These are phyloP conservation scores for Fratercula arctica DNA, from an alignment of 2,797 vertebrate species.

Conservation along the genomic window DNA sequence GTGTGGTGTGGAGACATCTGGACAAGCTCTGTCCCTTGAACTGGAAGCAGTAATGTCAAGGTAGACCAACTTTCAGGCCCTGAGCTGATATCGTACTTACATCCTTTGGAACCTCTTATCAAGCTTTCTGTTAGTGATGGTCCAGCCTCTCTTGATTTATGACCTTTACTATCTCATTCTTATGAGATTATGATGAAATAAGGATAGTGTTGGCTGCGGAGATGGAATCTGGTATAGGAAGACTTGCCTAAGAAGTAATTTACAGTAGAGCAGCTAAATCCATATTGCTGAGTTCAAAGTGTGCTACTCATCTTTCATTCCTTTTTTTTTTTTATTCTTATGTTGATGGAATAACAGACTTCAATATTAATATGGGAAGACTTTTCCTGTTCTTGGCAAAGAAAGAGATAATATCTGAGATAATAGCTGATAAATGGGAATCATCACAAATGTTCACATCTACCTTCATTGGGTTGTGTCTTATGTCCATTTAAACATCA, in stretches of 20 bases:
- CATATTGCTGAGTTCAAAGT: neutral
- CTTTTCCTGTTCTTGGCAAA: neutral
- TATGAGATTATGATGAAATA: neutral
- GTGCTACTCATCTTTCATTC: neutral
- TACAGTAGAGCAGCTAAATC: neutral
- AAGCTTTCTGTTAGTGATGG: neutral
- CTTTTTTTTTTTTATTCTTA: neutral
- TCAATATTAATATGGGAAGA: neutral
- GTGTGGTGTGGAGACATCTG: rapidly evolving
- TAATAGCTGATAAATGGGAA: neutral
- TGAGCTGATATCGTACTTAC: neutral
- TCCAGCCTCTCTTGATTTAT: neutral
- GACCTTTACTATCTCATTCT: neutral
- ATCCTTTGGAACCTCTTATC: neutral
- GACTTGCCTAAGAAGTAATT: neutral
- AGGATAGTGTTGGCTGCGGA: neutral
- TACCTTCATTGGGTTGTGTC: neutral
- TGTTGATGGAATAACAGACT: neutral
- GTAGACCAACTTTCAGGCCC: neutral
- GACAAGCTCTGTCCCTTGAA: neutral
- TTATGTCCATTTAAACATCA: neutral
- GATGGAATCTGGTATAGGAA: neutral
- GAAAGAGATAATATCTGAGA: neutral
- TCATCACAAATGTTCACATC: neutral
- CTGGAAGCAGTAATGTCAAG: neutral